phyloP scores from a whole-genome alignment of 2,888 invertebrate species.

The Lutraria lutraria region DNA sequence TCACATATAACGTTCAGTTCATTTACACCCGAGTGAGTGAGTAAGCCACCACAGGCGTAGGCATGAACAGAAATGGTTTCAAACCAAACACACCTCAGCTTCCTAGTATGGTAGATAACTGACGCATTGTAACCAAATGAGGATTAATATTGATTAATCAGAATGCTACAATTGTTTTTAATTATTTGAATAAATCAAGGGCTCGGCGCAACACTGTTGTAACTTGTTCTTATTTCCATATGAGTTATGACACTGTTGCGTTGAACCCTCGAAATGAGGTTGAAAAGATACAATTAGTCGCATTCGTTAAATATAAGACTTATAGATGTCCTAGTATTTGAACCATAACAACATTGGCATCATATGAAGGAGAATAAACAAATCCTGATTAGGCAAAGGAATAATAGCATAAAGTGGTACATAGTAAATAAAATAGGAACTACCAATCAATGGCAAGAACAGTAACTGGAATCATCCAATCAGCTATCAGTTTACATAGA shows the following conservation, averaged over 20 bases:
- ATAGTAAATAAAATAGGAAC: neutral
- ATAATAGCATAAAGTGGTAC: neutral
- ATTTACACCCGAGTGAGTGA: no score
- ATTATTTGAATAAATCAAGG: neutral
- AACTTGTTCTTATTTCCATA: no score
- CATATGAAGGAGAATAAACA: neutral
- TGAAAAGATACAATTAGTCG: neutral
- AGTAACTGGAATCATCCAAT: neutral
- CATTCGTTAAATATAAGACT: neutral
- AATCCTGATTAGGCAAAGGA: constrained; percentile 8
- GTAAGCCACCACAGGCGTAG: no score
- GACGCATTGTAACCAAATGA: no score
- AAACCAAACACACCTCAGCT: no score
- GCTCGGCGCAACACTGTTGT: no score
- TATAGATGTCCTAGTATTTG: neutral
- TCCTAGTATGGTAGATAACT: no score
- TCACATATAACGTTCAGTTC: neutral
- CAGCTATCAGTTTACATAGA: constrained; percentile 10
- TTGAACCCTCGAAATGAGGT: no score
- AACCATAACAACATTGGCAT: neutral
- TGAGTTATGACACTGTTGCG: no score
- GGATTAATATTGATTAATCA: neutral
- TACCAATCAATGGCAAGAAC: constrained; percentile 9
- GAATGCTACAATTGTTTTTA: neutral
- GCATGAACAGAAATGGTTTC: no score